Conservation (phyloP, 2,113 vertebrate genomes). For the Fregata magnificens region DNA sequence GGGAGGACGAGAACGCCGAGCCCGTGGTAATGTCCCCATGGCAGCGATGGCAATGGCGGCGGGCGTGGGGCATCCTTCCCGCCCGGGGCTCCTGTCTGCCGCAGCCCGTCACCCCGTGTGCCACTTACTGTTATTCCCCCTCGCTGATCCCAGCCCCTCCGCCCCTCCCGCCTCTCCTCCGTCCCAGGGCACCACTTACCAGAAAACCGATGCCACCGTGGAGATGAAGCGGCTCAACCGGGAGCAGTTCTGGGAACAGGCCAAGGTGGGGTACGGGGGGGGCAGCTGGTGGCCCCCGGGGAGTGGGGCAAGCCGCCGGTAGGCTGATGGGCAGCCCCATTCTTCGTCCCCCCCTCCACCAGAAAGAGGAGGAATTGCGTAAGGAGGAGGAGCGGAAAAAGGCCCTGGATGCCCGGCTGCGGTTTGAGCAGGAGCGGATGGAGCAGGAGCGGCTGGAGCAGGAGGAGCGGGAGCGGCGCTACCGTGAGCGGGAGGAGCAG, state of each 20-base stretch:
- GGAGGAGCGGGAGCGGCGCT: conserved; percentile 90
- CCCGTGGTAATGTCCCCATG: conserved; percentile 76
- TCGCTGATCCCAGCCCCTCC: not conserved
- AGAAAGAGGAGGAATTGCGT: conserved; percentile 94
- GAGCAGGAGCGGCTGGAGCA: conserved; percentile 94
- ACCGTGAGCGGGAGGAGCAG: conserved; percentile 89
- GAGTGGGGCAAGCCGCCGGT: rapidly evolving
- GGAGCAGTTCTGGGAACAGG: conserved; percentile 97
- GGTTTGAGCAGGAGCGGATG: conserved; percentile 94
- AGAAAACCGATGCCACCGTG: conserved; percentile 95
- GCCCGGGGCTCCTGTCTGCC: not conserved
- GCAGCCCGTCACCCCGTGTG: not conserved
- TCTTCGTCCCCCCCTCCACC: not conserved
- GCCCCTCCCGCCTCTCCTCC: not conserved
- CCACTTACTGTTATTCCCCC: not conserved
- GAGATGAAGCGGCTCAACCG: conserved; percentile 98
- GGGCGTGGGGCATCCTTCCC: not conserved
- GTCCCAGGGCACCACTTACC: conserved; percentile 89
- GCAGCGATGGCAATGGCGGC: rapidly evolving
- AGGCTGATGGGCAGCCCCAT: not conserved
- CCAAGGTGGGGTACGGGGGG: conserved; percentile 79
- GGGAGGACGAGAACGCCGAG: conserved; percentile 82
- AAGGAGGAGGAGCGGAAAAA: conserved; percentile 94
- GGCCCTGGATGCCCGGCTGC: conserved; percentile 86
- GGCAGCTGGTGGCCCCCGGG: not conserved